Evolutionary conservation across 2,888 invertebrate species (phyloP).

Genomic region (Ethmia dodecea): DNA sequence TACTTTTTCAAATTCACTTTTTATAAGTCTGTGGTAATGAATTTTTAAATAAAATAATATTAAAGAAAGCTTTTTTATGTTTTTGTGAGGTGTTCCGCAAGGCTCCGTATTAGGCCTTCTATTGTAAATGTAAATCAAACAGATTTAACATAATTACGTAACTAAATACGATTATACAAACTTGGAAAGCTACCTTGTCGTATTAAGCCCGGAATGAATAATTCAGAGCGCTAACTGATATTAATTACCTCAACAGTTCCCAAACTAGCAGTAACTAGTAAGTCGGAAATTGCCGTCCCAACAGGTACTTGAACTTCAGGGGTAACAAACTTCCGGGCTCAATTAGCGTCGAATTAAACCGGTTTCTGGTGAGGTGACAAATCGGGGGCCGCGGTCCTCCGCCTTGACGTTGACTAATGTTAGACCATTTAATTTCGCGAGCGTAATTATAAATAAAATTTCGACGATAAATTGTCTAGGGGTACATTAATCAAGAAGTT

Average conservation of each 20-base stretch:
- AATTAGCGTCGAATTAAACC: slow-evolving; percentile 72
- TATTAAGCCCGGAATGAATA: slow-evolving; percentile 30
- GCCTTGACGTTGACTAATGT: slow-evolving; percentile 72
- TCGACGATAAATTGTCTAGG: slow-evolving; percentile 70
- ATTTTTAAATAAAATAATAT: background rate
- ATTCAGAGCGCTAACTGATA: slow-evolving; percentile 41
- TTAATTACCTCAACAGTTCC: slow-evolving; percentile 41
- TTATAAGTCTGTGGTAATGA: background rate
- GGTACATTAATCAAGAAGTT: slow-evolving; percentile 78
- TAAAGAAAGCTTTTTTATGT: background rate
- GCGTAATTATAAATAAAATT: slow-evolving; percentile 78
- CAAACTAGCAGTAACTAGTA: slow-evolving; percentile 42
- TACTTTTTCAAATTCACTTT: slow-evolving; percentile 29
- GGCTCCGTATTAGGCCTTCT: slow-evolving; percentile 18
- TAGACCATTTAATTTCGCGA: slow-evolving; percentile 68
- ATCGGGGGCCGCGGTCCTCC: slow-evolving; percentile 65
- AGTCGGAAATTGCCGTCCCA: slow-evolving; percentile 54
- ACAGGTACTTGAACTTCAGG: slow-evolving; percentile 51
- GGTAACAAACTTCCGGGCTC: slow-evolving; percentile 60
- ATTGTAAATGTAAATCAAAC: slow-evolving; percentile 13
- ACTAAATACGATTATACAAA: background rate
- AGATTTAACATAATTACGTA: background rate
- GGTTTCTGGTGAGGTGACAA: slow-evolving; percentile 67
- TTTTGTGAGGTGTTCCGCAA: slow-evolving; percentile 12
- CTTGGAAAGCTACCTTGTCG: background rate